Base-by-base conservation (phyloP, 2,888 invertebrate species). In the Biston stratarius region DNA sequence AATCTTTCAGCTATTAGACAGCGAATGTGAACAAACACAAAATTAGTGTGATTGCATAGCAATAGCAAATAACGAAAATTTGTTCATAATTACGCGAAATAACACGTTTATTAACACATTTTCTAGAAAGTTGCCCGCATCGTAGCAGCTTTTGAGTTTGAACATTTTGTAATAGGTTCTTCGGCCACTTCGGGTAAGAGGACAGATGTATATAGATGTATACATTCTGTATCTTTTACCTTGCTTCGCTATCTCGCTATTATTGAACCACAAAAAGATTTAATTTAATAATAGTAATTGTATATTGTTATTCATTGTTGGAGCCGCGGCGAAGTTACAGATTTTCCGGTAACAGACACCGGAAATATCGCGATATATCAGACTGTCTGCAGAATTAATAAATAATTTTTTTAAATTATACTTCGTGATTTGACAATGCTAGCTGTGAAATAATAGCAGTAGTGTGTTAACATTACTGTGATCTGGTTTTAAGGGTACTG, bases 311-410 rank as follows among this genome's bases (percentile, higher is more conserved):
- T 56, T 34, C 62, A 42, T 24, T 42, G 34, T 40, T 42, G 40
- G 24, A 45, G 61, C 10, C 33, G 24, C 12, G 24, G n/a, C 47
- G 24, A 24, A 47, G 15, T 48, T 44, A 10, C 56, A 33, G 42
- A 49, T 56, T 64, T 64, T 68, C 64, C 67, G 68, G 61, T 64
- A 70, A 49, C 63, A 62, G 62, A 65, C 60, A 60, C 57, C 66
- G 59, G 69, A 66, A 69, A 57, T 61, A 67, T 44, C 11, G 48
- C 33, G 11, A 24, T 38, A 58, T 59, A 56, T 51, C 62, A 69
- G 67, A 64, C 64, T 67, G 63, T 55, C 58, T 61, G 59, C 36
- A 34, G 14, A 36, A 52, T 14, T 51, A 12, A 36, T 36, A 51
- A 51, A 14, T 52, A 36, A 52, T n/a, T 5, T 9, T n/a, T 49